Base-by-base conservation (phyloP, 2,888 invertebrate species). In the Stenolophus ochropezus region DNA sequence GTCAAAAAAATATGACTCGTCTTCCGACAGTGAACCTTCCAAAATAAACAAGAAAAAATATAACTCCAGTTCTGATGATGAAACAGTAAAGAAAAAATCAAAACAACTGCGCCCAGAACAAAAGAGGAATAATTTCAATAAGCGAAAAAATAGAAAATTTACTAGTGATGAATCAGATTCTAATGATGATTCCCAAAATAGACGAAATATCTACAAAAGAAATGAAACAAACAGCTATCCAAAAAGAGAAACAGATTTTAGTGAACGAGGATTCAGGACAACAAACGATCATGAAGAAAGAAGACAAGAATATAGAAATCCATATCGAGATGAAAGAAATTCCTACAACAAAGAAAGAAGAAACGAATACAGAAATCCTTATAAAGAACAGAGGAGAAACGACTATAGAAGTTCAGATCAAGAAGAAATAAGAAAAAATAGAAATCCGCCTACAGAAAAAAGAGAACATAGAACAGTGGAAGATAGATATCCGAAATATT, bases 21-120 rank as follows among this genome's bases (percentile, higher is more conserved):
- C 85, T 82, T 82, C 85, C 82, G 83, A 82, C 61, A 84, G 83
- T 25, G 85, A 84, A 77, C 80, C 83, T 69, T 73, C 58, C n/a
- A 79, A 77, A 82, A 49, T 83, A 80, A 82, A 73, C 18, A 71
- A 65, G 83, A 25, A 18, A 71, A 25, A 78, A 16, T 71, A 47
- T 74, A 61, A 49, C 8, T 58, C 58, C 25, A 25, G 20, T 75
- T 81, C 81, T 11, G 81, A 81, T 56, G 51, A 25, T 47, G 71
- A 47, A 11, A 65, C 18, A 81, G 65, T 79, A 83, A 58, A 27
- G 82, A 82, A 23, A 82, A 27, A n/a, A 27, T 73, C 18, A 79
- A 83, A 56, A 80, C 51, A 74, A 20, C 18, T 18, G 16, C 14
- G 14, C 2, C 16, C 65, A 14, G 27, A 61, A 21, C 61, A 5